Evolutionary conservation across 2,113 vertebrate genomes (phyloP).

Genomic region (Syngnathus scovelli): DNA sequence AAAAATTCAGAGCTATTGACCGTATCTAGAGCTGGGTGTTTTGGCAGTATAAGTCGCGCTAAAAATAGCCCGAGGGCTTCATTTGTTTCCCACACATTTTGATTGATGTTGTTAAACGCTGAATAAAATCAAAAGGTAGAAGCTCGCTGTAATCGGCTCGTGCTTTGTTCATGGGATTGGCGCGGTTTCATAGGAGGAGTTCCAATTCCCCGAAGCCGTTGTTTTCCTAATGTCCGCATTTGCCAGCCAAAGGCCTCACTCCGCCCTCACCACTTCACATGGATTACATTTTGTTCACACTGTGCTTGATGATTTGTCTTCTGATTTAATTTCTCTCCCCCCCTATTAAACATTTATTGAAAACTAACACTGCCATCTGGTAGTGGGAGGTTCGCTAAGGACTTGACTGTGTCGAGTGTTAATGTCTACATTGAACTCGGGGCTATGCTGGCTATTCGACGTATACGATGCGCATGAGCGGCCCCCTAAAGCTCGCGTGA

Average conservation of each 20-base stretch:
- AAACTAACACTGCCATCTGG: slow-evolving; percentile 57
- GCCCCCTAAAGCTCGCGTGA: slow-evolving; percentile 31
- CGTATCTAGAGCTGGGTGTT: slow-evolving; percentile 18
- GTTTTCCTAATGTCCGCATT: slow-evolving; percentile 38
- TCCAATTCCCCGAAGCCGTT: slow-evolving; percentile 44
- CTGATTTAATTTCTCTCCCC: slow-evolving; percentile 58
- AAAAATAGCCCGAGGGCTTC: slow-evolving; percentile 24
- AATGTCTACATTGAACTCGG: slow-evolving; percentile 36
- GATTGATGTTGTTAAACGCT: slow-evolving; percentile 40
- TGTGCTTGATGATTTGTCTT: slow-evolving; percentile 54
- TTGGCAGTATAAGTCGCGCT: slow-evolving; percentile 28
- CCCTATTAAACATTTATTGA: slow-evolving; percentile 55
- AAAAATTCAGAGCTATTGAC: slow-evolving; percentile 31
- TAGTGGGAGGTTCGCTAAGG: slow-evolving; percentile 31
- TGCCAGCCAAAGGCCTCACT: slow-evolving; percentile 30
- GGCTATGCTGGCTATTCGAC: slow-evolving; percentile 36
- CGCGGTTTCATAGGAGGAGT: slow-evolving; percentile 32
- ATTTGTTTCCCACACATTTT: slow-evolving; percentile 50
- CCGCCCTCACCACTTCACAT: slow-evolving; percentile 44
- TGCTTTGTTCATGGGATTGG: slow-evolving; percentile 39
- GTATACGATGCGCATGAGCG: slow-evolving; percentile 35
- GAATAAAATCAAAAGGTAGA: slow-evolving; percentile 54
- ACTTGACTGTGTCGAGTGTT: slow-evolving; percentile 30
- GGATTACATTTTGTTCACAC: slow-evolving; percentile 58
- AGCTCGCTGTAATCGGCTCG: slow-evolving; percentile 53